Evolutionary conservation across 2,888 invertebrate species (phyloP).

Genomic region (Drosophila neotestacea): DNA sequence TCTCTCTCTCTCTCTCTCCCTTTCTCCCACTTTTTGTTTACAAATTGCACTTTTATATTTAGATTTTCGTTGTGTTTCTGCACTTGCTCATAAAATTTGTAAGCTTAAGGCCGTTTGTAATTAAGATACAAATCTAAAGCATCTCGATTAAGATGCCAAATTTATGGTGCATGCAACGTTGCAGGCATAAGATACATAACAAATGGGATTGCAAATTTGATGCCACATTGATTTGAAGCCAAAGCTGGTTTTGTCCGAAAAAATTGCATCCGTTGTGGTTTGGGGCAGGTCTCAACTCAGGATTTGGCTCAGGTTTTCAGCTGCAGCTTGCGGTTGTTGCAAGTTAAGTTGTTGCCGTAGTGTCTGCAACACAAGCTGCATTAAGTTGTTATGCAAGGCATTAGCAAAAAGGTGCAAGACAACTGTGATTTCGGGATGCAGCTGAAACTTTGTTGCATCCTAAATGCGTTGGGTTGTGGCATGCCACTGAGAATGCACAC

Average conservation of each 20-base stretch:
- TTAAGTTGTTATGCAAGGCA: slow-evolving; percentile 77
- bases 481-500: slow-evolving; percentile 32
- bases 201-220: slow-evolving; percentile 62
- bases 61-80: slow-evolving; percentile 48
- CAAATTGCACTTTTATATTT: slow-evolving; percentile 63
- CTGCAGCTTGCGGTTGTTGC: slow-evolving; percentile 31
- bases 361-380: slow-evolving; percentile 51
- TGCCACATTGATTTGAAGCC: slow-evolving; percentile 69
- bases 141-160: slow-evolving; percentile 68
- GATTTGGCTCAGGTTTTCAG: background rate
- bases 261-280: slow-evolving; percentile 58
- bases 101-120: slow-evolving; percentile 66
- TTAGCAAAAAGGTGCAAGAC: slow-evolving; percentile 74
- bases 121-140: slow-evolving; percentile 65
- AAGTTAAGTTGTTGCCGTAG: slow-evolving; percentile 28
- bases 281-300: slow-evolving; percentile 2
- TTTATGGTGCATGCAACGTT: slow-evolving; percentile 59
- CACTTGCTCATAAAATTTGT: slow-evolving; percentile 68
- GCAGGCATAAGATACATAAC: slow-evolving; percentile 56
- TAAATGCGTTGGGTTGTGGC: slow-evolving; percentile 25
- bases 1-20: slow-evolving; percentile 2
- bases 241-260: slow-evolving; percentile 66
- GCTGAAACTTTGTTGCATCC: slow-evolving; percentile 31
- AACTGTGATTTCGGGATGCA: slow-evolving; percentile 28
- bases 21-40: slow-evolving; percentile 64